Base-by-base conservation (phyloP, 2,797 vertebrate species). In the Kryptopterus vitreolus region DNA sequence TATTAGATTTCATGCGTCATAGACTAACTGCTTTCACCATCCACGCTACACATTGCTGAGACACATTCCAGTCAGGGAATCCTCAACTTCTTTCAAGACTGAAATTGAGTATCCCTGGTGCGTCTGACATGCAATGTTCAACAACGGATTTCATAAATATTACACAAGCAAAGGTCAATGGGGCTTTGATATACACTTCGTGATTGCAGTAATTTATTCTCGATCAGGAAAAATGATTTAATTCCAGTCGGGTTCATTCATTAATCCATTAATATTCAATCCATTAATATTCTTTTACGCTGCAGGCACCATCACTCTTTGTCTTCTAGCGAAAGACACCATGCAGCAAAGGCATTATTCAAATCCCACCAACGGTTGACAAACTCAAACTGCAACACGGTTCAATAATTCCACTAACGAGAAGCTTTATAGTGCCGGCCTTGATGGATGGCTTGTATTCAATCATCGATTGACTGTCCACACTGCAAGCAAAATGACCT, bases 341-440 rank as follows among this genome's bases (percentile, higher is more conserved):
- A 63, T 66, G 31, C 68, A 8, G 43, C 35, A 78, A 35, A 74
- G 66, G 62, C 6, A 66, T 84, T 80, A 75, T 83, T 85, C 62
- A 85, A 59, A 82, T 69, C 26, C 80, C 24, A 81, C 86, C 85
- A 82, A 89, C 71, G 80, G 88, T 88, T 91, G 89, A 89, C 88
- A 86, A 88, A 89, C 87, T 86, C 81, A 87, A 87, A 82, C 86
- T 81, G 88, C 83, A 81, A 43, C 78, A 86, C 31, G 88, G 86
- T 87, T 89, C 89, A 89, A 87, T 75, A 87, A 83, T 83, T 79
- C 15, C 80, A 7, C 86, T 91, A 90, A 91, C 88, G 86, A 91
- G 82, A 35, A 78, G 85, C 87, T 87, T 88, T 88, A 91, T 87
- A 81, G 79, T 18, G 85, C n/a, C 73, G 85, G 71, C 81, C 83